Evolutionary conservation across 1,140 invertebrate genomes (phyloP), one percentile per base, ranked within the genome.

Genomic region (Bombus waltoni): DNA sequence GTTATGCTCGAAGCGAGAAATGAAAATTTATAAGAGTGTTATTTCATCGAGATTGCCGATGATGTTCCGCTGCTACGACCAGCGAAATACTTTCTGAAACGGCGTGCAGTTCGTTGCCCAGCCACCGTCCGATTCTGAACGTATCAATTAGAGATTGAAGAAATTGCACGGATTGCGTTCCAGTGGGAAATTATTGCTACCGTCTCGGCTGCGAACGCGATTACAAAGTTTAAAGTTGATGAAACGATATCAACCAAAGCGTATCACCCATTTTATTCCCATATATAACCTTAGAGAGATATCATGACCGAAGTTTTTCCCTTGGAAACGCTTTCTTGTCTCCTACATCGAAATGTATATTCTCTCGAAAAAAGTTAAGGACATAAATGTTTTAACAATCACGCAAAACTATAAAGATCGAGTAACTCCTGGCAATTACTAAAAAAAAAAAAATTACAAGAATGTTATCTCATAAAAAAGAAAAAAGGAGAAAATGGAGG

Each of bases 401-500:
- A 1, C 5, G 3, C 3, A 62, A 62, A 62, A 11, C 28, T 13
- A 13, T 4, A 13, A n/a, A n/a, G 59, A 62, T 11, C 59, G 4
- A 62, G 25, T 9, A 62, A 13, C 3, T n/a, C 3, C 10, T 28
- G 28, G 6, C 18, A 53, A 53, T 22, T 13, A n/a, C 11, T 4
- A 11, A n/a, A 32, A 35, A 38, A 11, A n/a, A 32, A 35, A 38
- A 57, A 65, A 68, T 38, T 9, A 32, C 28, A 38, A 15, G n/a
- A 8, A 22, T 11, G 35, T 53, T 53, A 59, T 10, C 35, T n/a
- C 1, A 22, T 18, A 22, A 66, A 44, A 15, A 80, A 89, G 90
- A 92, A 92, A 90, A 73, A 85, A 87, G 91, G 87, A 90, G 35
- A 65, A 81, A 40, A 62, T 28, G 35, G 11, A 77, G 83, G 92